Conservation (phyloP, 2,888 invertebrate genomes). For the Cyclophora punctaria region DNA sequence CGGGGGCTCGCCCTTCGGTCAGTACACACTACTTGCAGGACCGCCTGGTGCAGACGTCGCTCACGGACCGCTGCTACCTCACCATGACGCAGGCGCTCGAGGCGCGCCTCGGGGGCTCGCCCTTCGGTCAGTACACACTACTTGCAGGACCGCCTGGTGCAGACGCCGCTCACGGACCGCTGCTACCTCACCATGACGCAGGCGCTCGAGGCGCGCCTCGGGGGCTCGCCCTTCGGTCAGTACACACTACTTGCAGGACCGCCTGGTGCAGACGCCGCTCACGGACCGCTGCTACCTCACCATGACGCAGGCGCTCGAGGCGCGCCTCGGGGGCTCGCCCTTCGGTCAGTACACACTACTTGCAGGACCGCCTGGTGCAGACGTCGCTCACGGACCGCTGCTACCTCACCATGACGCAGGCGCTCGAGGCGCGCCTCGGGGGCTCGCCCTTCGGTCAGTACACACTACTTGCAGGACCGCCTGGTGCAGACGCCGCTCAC, state of each 20-base stretch:
- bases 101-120: slow-evolving; percentile 98
- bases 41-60: slow-evolving; percentile 95
- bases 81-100: slow-evolving; percentile 99
- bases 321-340: slow-evolving; percentile 98
- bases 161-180: slow-evolving; percentile 98
- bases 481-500: slow-evolving; percentile 98
- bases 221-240: slow-evolving; percentile 98
- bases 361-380: slow-evolving; percentile 97
- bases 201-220: slow-evolving; percentile 95
- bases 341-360: slow-evolving; percentile 80
- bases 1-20: slow-evolving; percentile 99
- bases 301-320: slow-evolving; percentile 99
- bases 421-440: slow-evolving; percentile 95
- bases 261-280: slow-evolving; percentile 96
- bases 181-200: slow-evolving; percentile 99
- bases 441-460: slow-evolving; percentile 97
- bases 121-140: slow-evolving; percentile 83
- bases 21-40: slow-evolving; percentile 81
- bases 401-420: slow-evolving; percentile 99
- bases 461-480: slow-evolving; percentile 84
- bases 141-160: slow-evolving; percentile 94
- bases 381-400: slow-evolving; percentile 99
- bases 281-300: slow-evolving; percentile 99
- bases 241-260: slow-evolving; percentile 81
- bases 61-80: slow-evolving; percentile 98